Percentiles rank a stretch among this genome's conserved stretches.
These are phyloP conservation scores for Balanococcus diminutus DNA, from an alignment of 2,888 invertebrate species.

Conservation along the genomic window DNA sequence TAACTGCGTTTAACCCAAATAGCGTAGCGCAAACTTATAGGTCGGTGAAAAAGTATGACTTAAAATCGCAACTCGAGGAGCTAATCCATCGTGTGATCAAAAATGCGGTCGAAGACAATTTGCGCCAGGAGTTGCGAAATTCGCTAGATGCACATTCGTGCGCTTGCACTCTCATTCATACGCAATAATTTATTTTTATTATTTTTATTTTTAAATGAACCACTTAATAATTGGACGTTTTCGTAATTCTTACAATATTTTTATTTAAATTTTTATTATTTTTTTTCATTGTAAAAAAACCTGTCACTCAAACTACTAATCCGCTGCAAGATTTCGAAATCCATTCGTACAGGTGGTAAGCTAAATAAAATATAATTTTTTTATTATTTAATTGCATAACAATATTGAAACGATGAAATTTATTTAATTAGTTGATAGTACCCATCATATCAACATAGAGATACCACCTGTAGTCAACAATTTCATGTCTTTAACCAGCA, in stretches of 20 bases:
- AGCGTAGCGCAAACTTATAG: neutral
- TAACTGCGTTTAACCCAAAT: conserved; percentile 1
- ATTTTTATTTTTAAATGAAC: no score
- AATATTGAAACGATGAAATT: neutral
- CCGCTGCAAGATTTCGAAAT: neutral
- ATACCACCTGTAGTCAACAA: conserved; percentile 9
- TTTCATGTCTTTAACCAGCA: conserved; percentile 4
- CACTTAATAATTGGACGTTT: no score
- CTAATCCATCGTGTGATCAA: neutral
- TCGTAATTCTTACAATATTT: neutral
- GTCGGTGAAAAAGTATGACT: conserved; percentile 13
- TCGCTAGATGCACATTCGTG: neutral
- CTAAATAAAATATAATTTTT: neutral
- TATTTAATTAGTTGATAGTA: neutral
- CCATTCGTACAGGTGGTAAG: neutral
- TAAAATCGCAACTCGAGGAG: neutral
- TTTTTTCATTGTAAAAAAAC: neutral
- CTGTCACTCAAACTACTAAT: conserved; percentile 14
- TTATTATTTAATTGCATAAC: neutral
- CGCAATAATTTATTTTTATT: no score
- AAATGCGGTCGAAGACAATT: neutral
- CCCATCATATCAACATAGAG: neutral
- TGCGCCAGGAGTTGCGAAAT: neutral
- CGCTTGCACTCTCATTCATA: neutral
- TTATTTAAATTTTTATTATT: neutral